These are phyloP conservation scores for Varecia variegata DNA, from an alignment of 2,797 vertebrate species.

Conservation along the genomic window DNA sequence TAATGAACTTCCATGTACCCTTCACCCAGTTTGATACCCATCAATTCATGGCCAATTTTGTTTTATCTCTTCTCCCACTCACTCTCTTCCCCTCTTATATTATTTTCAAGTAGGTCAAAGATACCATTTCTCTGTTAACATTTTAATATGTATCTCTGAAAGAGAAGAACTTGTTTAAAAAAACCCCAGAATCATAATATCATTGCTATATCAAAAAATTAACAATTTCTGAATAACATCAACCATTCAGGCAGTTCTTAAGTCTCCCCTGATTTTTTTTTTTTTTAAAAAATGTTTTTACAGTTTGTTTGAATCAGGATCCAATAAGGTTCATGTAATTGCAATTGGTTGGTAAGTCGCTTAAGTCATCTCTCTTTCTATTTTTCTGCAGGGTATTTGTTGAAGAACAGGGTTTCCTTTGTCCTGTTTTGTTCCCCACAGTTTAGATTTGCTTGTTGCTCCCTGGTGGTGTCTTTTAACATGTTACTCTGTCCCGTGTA, in stretches of 20 bases:
- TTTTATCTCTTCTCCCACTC: not conserved
- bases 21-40: accelerated
- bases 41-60: accelerated
- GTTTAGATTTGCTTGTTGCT: not conserved
- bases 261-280: not conserved
- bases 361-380: not conserved
- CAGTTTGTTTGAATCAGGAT: not conserved
- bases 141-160: not conserved
- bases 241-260: not conserved
- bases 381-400: not conserved
- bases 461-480: not conserved
- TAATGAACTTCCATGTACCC: accelerated
- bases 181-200: not conserved
- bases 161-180: not conserved
- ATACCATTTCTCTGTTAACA: not conserved
- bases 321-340: not conserved
- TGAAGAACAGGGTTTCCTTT: not conserved
- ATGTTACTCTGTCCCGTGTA: not conserved
- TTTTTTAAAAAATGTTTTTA: not conserved
- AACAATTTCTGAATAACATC: not conserved
- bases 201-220: not conserved
- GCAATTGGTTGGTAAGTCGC: not conserved
- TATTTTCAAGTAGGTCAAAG: not conserved
- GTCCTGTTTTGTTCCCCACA: not conserved
- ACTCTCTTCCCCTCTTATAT: not conserved